phyloP scores from a whole-genome alignment of 2,888 invertebrate species.

The Cinara cedri region DNA sequence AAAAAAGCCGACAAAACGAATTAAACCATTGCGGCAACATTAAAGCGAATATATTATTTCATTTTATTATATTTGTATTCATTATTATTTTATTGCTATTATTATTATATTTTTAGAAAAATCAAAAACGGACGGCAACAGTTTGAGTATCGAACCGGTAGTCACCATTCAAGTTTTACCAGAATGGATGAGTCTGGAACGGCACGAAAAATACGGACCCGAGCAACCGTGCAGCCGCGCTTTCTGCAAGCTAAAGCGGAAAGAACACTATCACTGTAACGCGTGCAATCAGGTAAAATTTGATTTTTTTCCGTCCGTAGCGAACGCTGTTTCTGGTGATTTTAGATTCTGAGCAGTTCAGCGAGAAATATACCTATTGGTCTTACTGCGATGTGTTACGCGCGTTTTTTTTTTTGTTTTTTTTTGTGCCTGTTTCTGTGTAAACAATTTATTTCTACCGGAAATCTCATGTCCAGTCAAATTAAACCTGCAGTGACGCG shows the following conservation, averaged over 20 bases:
- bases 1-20: too few species aligned
- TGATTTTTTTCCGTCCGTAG: not conserved
- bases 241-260: constrained; percentile 80
- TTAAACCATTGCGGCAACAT: too few species aligned
- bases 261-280: constrained; percentile 80
- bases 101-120: constrained; percentile 28
- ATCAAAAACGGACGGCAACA: constrained; percentile 35
- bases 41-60: not conserved
- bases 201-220: constrained; percentile 69
- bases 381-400: too few species aligned
- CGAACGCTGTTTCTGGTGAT: too few species aligned
- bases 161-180: constrained; percentile 59
- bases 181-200: constrained; percentile 62
- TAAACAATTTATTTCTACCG: too few species aligned
- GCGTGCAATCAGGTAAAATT: constrained; percentile 73
- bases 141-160: constrained; percentile 48
- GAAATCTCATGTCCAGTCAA: too few species aligned
- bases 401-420: too few species aligned
- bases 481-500: too few species aligned
- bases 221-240: constrained; percentile 75
- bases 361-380: too few species aligned
- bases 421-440: too few species aligned
- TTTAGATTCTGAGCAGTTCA: too few species aligned
- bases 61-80: not conserved
- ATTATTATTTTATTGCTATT: too few species aligned